Base-by-base conservation (phyloP, 2,888 invertebrate genomes). In the Hydrotaea diabolus region DNA sequence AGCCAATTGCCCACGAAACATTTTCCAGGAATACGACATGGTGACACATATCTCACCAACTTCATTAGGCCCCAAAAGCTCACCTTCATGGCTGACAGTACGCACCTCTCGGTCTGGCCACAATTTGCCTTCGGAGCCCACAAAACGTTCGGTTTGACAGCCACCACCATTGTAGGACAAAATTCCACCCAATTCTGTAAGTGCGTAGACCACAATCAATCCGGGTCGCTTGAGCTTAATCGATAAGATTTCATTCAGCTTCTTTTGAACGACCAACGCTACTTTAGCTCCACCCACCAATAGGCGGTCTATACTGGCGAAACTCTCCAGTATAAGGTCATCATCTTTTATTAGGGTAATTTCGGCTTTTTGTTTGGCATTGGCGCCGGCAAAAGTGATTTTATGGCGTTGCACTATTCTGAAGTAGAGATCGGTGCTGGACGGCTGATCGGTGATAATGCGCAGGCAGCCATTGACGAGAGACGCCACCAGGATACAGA, bases 201-300 rank as follows among this genome's bases (percentile, higher is more conserved):
- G 87, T 0, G 91, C 92, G 46, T 92, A 92, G n/a, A 88, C 86
- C 74, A 90, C 88, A 5, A 81, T 19, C 11, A 92, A 85, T 2
- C 87, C 83, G 0, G 89, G 31, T 19, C 76, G 62, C 26, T 77
- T 36, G 15, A 57, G 57, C 9, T 85, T 81, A 1, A 36, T n/a
- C n/a, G 87, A 88, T 7, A 90, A 78, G 0, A 89, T 80, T 3
- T 87, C 86, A n/a, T 87, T 87, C 86, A 87, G 77, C 55, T 88
- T 87, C 8, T 87, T 77, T 77, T 88, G 86, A 26, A 89, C 80
- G 0, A 78, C 15, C 11, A 86, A 17, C 0, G 91, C 88, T 2
- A 91, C 86, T 72, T 90, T 87, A 2, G 90, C 89, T 0, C 92
- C 91, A 1, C 89, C 89, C 75, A 89, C 89, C 1, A 88, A 49